Evolutionary conservation across 1,140 invertebrate genomes (phyloP).

Genomic region (Holcopasites calliopsidis): DNA sequence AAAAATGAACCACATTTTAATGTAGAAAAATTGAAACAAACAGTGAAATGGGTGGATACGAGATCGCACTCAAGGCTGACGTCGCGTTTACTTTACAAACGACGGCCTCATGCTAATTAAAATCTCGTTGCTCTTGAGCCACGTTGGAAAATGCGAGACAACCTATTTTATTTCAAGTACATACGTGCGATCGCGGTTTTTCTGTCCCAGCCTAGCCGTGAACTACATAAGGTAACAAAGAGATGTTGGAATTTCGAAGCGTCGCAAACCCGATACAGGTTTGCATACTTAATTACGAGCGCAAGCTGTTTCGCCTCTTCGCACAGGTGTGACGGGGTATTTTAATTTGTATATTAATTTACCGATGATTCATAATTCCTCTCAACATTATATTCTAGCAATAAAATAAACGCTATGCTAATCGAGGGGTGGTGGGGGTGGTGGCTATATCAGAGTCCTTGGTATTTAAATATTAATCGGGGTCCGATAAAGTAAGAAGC

Average conservation of each 20-base stretch:
- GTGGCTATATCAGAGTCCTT: no score
- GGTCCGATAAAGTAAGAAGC: no score
- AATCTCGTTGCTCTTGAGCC: not conserved
- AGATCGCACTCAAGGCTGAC: no score
- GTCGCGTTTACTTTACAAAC: not conserved
- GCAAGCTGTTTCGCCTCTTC: not conserved
- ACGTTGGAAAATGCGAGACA: not conserved
- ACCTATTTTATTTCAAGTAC: not conserved
- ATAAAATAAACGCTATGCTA: no score
- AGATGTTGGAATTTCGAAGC: conserved; percentile 6
- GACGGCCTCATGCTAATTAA: not conserved
- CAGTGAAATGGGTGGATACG: no score
- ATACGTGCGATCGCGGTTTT: not conserved
- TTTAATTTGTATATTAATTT: not conserved
- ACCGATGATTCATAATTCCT: not conserved
- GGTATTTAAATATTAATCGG: no score
- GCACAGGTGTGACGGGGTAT: not conserved
- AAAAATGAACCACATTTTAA: no score
- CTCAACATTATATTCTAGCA: no score
- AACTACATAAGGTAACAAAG: conserved; percentile 9
- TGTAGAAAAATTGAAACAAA: no score
- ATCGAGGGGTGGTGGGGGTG: no score
- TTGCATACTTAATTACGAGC: not conserved
- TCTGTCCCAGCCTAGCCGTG: not conserved
- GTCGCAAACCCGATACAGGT: not conserved